Base-by-base conservation (phyloP, 2,797 vertebrate genomes). In the Chromobotia macracanthus region DNA sequence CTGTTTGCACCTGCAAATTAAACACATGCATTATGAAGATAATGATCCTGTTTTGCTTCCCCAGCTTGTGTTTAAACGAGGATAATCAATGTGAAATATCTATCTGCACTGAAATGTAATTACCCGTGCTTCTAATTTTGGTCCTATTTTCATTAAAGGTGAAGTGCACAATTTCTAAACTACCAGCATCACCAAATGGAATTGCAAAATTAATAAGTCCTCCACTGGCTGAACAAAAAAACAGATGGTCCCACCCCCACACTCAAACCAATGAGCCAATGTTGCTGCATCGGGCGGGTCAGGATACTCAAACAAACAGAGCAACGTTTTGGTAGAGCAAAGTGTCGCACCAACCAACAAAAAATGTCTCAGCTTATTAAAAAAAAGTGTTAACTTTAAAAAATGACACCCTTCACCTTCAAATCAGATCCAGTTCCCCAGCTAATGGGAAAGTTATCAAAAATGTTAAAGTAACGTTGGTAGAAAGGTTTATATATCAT, bases 121-220 rank as follows among this genome's bases (percentile, higher is more conserved):
- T 83, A 84, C 82, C 73, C 19, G 72, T 79, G 68, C 53, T 28
- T 68, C 74, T 80, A 72, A 69, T 75, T 81, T 81, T 80, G 65
- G 61, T 58, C 69, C 79, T 76, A 77, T 63, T 77, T 83, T 82
- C 79, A 86, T 85, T 86, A 85, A 80, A 48, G 77, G 21, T 23
- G 55, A 58, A 58, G 23, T 23, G 12, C 25, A 10, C 21, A 25
- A 0, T 50, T 50, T 50, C 16, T 50, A 41, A 41, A 50, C 56
- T 5, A 58, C 56, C 56, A 2, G 0, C 58, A 31, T 3, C 2
- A 1, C 12, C 56, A 28, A 61, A 61, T 61, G 58, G 12, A 61
- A 28, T 28, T 18, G 58, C 58, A 31, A 61, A 16, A 28, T 2
- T 25, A 60, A 21, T 13, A 58, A 28, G 10, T 56, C 21, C 21